Conservation (phyloP, 1,140 invertebrate species). For the Elysia chlorotica region DNA sequence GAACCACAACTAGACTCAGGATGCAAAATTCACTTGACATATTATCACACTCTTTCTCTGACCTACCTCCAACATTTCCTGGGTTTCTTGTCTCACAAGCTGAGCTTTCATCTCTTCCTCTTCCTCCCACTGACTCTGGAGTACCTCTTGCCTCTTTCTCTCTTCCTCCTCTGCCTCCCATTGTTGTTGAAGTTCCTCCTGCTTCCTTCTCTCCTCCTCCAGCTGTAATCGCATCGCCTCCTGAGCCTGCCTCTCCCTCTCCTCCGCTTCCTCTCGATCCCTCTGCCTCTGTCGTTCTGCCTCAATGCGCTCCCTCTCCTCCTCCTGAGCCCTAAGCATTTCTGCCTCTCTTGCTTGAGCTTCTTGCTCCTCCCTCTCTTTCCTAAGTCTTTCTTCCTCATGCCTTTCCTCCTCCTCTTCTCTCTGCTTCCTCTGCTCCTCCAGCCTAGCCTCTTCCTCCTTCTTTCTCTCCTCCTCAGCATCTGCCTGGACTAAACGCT, state of each 20-base stretch:
- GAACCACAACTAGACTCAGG: too few species aligned
- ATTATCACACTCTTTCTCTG: too few species aligned
- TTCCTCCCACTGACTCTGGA: slow-evolving; percentile 13
- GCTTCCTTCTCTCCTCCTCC: neutral
- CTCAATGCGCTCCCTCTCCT: neutral
- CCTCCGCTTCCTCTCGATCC: slow-evolving; percentile 1
- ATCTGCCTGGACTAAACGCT: too few species aligned
- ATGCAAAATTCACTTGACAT: too few species aligned
- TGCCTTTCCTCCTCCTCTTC: slow-evolving; percentile 3
- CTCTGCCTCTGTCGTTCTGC: neutral
- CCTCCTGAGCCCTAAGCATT: neutral
- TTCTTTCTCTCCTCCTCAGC: slow-evolving; percentile 6
- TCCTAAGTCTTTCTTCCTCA: neutral
- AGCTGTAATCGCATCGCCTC: too few species aligned
- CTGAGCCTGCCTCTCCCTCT: neutral
- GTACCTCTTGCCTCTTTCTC: slow-evolving; percentile 3
- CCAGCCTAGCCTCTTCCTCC: neutral
- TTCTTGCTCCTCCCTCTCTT: slow-evolving; percentile 2
- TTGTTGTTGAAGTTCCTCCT: neutral
- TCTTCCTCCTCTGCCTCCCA: neutral
- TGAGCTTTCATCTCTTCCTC: slow-evolving; percentile 16
- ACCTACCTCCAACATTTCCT: slow-evolving; percentile 20
- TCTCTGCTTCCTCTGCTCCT: neutral
- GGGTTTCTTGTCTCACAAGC: slow-evolving; percentile 6
- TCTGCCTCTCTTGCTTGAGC: neutral